phyloP scores from a whole-genome alignment of 2,797 vertebrate species.

The Pogoniulus pusillus region DNA sequence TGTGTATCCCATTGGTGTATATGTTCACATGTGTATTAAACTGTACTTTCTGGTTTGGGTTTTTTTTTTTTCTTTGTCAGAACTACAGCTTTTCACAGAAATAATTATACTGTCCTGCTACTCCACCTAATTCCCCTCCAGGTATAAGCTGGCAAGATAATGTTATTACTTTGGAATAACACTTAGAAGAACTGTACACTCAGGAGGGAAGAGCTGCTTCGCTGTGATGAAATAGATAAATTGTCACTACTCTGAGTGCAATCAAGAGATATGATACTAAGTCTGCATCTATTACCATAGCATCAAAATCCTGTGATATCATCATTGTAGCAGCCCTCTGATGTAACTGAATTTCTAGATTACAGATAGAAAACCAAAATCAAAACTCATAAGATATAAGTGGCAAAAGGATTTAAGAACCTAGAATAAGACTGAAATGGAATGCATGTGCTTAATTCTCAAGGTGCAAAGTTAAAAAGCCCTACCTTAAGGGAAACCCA shows the following conservation, averaged over 20 bases:
- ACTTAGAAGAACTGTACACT: constrained; percentile 30
- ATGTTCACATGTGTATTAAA: not conserved
- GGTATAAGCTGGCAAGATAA: constrained; percentile 23
- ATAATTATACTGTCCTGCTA: constrained; percentile 25
- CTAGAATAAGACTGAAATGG: not conserved
- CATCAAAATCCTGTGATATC: constrained; percentile 12
- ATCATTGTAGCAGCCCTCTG: not conserved
- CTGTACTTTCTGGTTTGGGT: not conserved
- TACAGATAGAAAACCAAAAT: not conserved
- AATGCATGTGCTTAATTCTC: not conserved
- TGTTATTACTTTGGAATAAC: constrained; percentile 30
- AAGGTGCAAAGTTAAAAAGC: not conserved
- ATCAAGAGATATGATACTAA: constrained; percentile 15
- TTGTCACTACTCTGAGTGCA: constrained; percentile 11
- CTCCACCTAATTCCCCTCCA: constrained; percentile 44
- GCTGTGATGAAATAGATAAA: constrained; percentile 48
- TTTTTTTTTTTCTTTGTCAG: not conserved
- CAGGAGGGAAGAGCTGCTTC: constrained; percentile 40
- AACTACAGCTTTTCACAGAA: not conserved
- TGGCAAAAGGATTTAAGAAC: not conserved
- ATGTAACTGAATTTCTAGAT: constrained; percentile 23
- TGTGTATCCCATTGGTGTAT: not conserved
- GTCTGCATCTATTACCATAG: constrained; percentile 21
- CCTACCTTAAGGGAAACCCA: not conserved
- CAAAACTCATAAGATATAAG: not conserved